These are phyloP conservation scores for Morus bassanus DNA, from an alignment of 2,797 vertebrate species.

Conservation along the genomic window DNA sequence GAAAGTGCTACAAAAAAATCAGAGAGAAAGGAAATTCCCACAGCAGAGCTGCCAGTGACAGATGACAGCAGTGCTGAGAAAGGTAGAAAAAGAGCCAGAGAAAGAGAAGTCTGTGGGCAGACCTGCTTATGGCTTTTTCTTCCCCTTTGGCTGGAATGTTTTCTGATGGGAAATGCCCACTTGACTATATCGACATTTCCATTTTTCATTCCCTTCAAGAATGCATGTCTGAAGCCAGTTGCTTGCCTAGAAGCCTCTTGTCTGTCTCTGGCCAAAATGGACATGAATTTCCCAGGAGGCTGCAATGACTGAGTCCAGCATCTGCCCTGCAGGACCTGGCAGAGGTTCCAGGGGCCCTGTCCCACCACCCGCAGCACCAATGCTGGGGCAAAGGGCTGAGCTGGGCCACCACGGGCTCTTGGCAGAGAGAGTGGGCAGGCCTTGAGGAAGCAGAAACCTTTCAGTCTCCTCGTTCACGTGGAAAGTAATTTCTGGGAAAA, in stretches of 20 bases:
- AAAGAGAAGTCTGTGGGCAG: not conserved
- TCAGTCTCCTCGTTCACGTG: not conserved
- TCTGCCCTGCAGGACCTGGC: not conserved
- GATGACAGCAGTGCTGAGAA: not conserved
- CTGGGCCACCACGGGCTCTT: not conserved
- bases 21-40: conserved; percentile 30
- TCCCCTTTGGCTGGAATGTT: not conserved
- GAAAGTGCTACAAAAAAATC: not conserved
- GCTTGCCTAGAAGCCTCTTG: not conserved
- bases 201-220: not conserved
- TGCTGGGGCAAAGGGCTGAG: not conserved
- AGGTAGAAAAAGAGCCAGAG: not conserved
- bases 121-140: not conserved
- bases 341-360: accelerated
- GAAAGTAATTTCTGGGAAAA: not conserved
- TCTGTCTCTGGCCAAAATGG: not conserved
- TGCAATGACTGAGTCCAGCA: accelerated
- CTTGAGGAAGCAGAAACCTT: not conserved
- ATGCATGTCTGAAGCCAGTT: not conserved
- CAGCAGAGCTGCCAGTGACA: not conserved
- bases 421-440: not conserved
- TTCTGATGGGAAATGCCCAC: not conserved
- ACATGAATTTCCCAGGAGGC: not conserved
- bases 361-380: not conserved
- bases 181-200: not conserved